A percentile compares a stretch with the other conserved stretches of the same genome.
Evolutionary conservation across 2,797 vertebrate species (phyloP).

Genomic region (Threskiornis aethiopicus): DNA sequence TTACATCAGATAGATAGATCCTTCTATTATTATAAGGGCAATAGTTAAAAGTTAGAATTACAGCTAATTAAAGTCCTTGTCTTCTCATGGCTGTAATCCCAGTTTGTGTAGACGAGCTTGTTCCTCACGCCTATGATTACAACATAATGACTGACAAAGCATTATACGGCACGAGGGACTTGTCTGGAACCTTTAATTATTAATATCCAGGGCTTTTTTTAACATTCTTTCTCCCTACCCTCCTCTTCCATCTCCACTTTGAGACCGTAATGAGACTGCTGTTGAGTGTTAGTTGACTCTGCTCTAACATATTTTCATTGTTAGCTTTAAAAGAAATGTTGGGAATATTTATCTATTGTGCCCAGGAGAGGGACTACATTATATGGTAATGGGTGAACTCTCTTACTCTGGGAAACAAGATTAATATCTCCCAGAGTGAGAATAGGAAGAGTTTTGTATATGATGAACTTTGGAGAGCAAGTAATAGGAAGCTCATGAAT

Average conservation of each 20-base stretch:
- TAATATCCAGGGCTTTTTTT: not conserved
- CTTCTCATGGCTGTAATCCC: not conserved
- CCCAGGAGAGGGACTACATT: not conserved
- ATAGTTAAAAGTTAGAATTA: not conserved
- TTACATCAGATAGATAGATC: not conserved
- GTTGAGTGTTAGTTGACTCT: not conserved
- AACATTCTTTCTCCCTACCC: not conserved
- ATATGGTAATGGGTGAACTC: not conserved
- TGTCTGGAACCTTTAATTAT: not conserved
- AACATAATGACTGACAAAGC: constrained; percentile 4
- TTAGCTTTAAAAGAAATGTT: constrained; percentile 23
- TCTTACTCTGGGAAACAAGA: constrained; percentile 21
- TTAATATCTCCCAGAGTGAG: constrained; percentile 8
- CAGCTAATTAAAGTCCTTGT: not conserved
- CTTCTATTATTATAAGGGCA: not conserved
- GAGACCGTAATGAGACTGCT: not conserved
- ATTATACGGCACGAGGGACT: not conserved
- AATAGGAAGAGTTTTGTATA: constrained; percentile 4
- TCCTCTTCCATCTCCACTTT: not conserved
- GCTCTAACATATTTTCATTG: not conserved
- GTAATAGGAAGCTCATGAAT: constrained; percentile 27
- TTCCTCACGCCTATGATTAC: not conserved
- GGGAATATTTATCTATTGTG: not conserved
- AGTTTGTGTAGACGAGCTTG: not conserved
- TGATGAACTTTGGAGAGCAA: not conserved